These are phyloP conservation scores for Stenchaetothrips biformis DNA, from an alignment of 2,888 invertebrate species.

Conservation along the genomic window DNA sequence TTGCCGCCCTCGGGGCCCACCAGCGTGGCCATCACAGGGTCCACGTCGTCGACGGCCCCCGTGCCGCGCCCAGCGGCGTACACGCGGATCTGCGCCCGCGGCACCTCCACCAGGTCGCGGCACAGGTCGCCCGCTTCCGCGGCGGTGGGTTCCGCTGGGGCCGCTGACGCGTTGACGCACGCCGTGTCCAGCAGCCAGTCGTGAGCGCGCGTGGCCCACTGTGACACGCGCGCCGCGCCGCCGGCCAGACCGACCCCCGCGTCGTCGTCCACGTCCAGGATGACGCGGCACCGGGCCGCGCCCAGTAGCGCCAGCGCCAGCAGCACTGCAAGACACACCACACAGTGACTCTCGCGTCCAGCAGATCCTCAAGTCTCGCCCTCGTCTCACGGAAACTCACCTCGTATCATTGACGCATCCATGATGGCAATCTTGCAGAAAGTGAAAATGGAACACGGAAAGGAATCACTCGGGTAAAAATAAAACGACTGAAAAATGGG, in stretches of 20 bases:
- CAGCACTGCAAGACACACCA: neutral
- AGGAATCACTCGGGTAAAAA: neutral
- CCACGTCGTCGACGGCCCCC: conserved; percentile 36
- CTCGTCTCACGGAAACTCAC: neutral
- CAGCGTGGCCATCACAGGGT: conserved; percentile 33
- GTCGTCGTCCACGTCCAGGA: neutral
- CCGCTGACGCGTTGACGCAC: neutral
- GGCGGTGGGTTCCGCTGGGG: neutral
- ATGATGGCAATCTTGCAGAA: neutral
- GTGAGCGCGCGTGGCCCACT: conserved; percentile 5
- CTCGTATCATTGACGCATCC: neutral
- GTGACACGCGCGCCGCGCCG: neutral
- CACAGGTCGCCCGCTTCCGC: neutral
- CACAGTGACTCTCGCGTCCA: neutral
- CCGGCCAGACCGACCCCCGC: neutral
- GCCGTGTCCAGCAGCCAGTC: conserved; percentile 12
- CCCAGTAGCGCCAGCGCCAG: neutral
- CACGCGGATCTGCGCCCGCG: conserved; percentile 5
- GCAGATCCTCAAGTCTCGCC: neutral
- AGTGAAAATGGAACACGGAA: neutral
- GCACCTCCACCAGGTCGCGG: conserved; percentile 3
- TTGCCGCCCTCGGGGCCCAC: conserved; percentile 32
- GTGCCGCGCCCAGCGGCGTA: conserved; percentile 34
- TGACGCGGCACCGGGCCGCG: neutral
- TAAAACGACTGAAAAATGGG: neutral